Conservation (phyloP, 2,888 invertebrate species). For the Athrips mouffetella region DNA sequence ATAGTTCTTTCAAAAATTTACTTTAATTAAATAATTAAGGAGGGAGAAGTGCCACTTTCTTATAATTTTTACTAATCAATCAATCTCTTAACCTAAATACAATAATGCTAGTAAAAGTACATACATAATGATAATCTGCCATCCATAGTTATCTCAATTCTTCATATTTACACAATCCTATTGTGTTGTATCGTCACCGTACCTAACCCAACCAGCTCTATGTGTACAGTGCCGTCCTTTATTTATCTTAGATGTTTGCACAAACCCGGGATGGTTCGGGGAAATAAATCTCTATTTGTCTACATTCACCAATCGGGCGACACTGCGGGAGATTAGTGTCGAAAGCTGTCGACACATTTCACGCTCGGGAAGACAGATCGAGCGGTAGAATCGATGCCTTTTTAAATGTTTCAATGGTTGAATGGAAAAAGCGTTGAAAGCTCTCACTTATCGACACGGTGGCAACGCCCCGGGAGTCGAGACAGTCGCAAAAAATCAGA, state of each 20-base stretch:
- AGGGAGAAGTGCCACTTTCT: too few relatives aligned
- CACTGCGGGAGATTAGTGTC: slow-evolving; percentile 41
- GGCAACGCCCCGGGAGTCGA: slow-evolving; percentile 35
- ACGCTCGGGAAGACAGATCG: slow-evolving; percentile 42
- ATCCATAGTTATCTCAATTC: slow-evolving; percentile 25
- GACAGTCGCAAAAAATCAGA: slow-evolving; percentile 41
- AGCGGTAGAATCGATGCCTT: slow-evolving; percentile 35
- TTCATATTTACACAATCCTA: slow-evolving; percentile 19
- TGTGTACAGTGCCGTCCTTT: slow-evolving; percentile 50
- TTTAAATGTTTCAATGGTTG: slow-evolving; percentile 14
- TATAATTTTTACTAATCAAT: too few relatives aligned
- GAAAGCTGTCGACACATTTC: slow-evolving; percentile 38
- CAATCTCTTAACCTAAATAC: background rate
- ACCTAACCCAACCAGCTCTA: slow-evolving; percentile 39
- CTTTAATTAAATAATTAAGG: too few relatives aligned
- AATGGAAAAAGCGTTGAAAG: slow-evolving; percentile 45
- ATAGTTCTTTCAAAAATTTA: too few relatives aligned
- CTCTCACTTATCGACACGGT: slow-evolving; percentile 45
- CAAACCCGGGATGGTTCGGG: slow-evolving; percentile 50
- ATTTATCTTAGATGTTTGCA: slow-evolving; percentile 59
- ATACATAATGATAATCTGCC: background rate
- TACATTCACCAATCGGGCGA: slow-evolving; percentile 55
- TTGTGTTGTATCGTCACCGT: slow-evolving; percentile 23
- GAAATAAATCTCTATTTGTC: slow-evolving; percentile 66
- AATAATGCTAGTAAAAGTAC: too few relatives aligned